Evolutionary conservation across 2,113 vertebrate species (phyloP), one percentile per base, ranked within the genome.

Genomic region (Calyptomena viridis): DNA sequence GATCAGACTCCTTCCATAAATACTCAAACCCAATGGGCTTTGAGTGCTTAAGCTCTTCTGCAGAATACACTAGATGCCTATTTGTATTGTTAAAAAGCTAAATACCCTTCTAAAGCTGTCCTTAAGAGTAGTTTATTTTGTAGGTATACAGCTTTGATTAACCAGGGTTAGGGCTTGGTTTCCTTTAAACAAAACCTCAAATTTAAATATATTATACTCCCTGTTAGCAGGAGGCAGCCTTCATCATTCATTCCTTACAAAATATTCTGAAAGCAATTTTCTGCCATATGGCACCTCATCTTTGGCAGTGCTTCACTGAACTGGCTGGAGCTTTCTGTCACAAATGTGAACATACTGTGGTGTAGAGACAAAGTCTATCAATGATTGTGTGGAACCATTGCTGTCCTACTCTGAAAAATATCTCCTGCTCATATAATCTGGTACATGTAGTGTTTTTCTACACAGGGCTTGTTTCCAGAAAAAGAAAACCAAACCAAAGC

Each of bases 261-360:
- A 90, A 88, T 44, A 37, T 73, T 50, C 40, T 49, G 17, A 76
- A 63, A 76, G 23, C 4, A 2, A 10, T 86, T 64, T 92, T 83
- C 50, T 88, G 27, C 44, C 0, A 0, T 40, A 27, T 3, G 27
- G 16, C 18, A 31, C 8, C 23, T 12, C 10, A 39, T 47, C 24
- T 69, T 72, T 40, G 49, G 21, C 66, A 76, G 18, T 12, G 37
- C 44, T 72, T 90, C 47, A 22, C 27, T 67, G 56, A 68, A 55
- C 9, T 63, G 62, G 5, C 24, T 12, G 9, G 27, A 73, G 30
- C 31, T 83, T 85, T 52, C 79, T 9, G 1, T 47, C 79, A 23
- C 14, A 83, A 76, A 56, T 40, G 27, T 0, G 3, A 85, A 30
- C 40, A 33, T 19, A 8, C 10, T 14, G 4, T 23, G 50, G 58